Base-by-base conservation (phyloP, 2,797 vertebrate species). In the Tokudaia muenninki region DNA sequence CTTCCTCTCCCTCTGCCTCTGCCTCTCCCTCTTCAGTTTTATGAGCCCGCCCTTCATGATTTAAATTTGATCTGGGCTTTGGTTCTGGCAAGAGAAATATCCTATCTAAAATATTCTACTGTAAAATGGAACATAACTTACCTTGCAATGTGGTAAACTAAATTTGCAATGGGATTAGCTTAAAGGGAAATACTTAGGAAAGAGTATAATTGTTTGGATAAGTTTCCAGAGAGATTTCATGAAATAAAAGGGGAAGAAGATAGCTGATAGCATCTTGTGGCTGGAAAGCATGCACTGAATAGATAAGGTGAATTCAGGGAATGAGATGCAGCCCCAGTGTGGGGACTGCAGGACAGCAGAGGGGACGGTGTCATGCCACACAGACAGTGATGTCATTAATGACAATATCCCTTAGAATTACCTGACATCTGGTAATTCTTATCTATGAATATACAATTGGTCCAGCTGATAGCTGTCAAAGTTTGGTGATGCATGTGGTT, bases 381-480 rank as follows among this genome's bases (percentile, higher is more conserved):
- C 22, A 26, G 72, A 44, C 1, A 3, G 37, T 44, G 72, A 44
- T 44, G 21, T 24, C 37, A 75, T 44, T 75, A 63, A 77, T 61
- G 78, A 72, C 92, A 93, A 29, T 89, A 63, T 87, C 84, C 90
- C 50, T 90, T 70, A 90, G 63, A 65, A 94, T 82, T 94, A 91
- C 29, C 80, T 74, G 44, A 67, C 77, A 55, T 80, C 63, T 95
- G 83, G 44, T 50, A 72, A 90, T 79, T 87, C 94, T 80, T 94
- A 90, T 70, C 57, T 34, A 34, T 82, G 22, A 83, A 22, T 84
- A 91, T n/a, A 88, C 70, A 12, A 77, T 59, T 63, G 80, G 41
- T 77, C 65, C 31, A 84, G 37, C 44, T 92, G 81, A 88, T 77
- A 75, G 80, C 10, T 94, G 17, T 83, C 78, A 88, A 80, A 92